phyloP scores from a whole-genome alignment of 2,888 invertebrate genomes.

The Matsumyia berberina region DNA sequence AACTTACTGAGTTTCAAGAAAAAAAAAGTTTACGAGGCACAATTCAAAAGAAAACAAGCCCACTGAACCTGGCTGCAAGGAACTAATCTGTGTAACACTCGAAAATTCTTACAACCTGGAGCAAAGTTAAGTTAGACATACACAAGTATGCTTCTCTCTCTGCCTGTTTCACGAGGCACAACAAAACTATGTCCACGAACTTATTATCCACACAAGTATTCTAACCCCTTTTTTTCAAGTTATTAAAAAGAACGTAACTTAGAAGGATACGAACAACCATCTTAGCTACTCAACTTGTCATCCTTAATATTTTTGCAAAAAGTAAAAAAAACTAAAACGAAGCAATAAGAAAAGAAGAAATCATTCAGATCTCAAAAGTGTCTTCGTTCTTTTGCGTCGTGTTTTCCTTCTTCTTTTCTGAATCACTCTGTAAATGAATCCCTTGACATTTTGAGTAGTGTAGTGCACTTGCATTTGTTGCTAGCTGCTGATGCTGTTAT shows the following conservation, averaged over 20 bases:
- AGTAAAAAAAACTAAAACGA: conserved; percentile 5
- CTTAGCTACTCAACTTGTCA: conserved; percentile 37
- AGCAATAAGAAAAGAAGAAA: conserved; percentile 42
- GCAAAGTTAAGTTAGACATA: too few species aligned
- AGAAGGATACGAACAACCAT: conserved; percentile 26
- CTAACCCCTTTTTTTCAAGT: conserved; percentile 29
- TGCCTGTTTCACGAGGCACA: neutral
- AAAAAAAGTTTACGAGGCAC: too few species aligned
- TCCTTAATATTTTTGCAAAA: conserved; percentile 20
- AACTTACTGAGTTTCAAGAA: too few species aligned
- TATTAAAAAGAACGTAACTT: conserved; percentile 22
- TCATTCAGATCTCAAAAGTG: conserved; percentile 68
- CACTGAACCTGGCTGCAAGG: too few species aligned
- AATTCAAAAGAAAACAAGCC: too few species aligned
- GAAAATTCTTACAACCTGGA: too few species aligned
- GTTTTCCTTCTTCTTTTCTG: conserved; percentile 45
- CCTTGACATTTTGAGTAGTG: conserved; percentile 74
- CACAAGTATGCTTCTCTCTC: neutral
- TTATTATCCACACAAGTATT: conserved; percentile 7
- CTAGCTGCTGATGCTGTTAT: conserved; percentile 10
- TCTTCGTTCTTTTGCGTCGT: conserved; percentile 52
- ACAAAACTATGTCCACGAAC: neutral
- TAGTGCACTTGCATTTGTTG: conserved; percentile 68
- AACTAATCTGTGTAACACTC: too few species aligned
- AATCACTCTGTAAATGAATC: conserved; percentile 74